These are phyloP conservation scores for Trichosurus vulpecula DNA, from an alignment of 2,797 vertebrate species.

Conservation along the genomic window DNA sequence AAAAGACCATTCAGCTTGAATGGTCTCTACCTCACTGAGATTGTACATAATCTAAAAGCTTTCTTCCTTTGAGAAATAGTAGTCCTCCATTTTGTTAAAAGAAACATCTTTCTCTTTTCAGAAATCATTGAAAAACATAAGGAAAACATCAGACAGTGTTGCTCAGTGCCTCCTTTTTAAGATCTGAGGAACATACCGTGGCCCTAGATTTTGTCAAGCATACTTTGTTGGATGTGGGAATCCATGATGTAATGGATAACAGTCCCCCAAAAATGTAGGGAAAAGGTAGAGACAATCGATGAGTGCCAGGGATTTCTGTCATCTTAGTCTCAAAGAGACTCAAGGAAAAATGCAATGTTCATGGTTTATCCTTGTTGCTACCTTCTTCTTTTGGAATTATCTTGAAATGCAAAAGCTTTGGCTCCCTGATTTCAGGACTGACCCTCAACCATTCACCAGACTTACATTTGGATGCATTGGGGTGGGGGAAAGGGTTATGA, in stretches of 20 bases:
- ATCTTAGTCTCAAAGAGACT: not conserved
- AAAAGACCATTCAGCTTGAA: not conserved
- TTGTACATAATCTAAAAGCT: not conserved
- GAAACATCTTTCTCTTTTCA: not conserved
- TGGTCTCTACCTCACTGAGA: not conserved
- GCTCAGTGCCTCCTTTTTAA: not conserved
- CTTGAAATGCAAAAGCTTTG: not conserved
- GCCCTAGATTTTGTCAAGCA: not conserved
- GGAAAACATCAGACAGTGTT: not conserved
- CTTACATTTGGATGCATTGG: not conserved
- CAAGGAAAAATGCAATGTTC: not conserved
- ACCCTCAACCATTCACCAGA: not conserved
- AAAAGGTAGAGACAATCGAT: not conserved
- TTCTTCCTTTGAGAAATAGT: not conserved
- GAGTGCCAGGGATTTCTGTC: not conserved
- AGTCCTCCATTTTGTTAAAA: slow-evolving; percentile 18
- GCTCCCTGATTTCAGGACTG: not conserved
- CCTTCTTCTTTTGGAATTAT: not conserved
- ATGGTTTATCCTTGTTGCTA: not conserved
- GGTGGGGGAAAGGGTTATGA: not conserved
- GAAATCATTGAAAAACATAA: not conserved
- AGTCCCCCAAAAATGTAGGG: not conserved
- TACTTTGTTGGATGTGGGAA: not conserved
- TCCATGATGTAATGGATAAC: not conserved
- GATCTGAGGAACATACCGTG: not conserved